Conservation (phyloP, 2,113 vertebrate species). For the Morone saxatilis region DNA sequence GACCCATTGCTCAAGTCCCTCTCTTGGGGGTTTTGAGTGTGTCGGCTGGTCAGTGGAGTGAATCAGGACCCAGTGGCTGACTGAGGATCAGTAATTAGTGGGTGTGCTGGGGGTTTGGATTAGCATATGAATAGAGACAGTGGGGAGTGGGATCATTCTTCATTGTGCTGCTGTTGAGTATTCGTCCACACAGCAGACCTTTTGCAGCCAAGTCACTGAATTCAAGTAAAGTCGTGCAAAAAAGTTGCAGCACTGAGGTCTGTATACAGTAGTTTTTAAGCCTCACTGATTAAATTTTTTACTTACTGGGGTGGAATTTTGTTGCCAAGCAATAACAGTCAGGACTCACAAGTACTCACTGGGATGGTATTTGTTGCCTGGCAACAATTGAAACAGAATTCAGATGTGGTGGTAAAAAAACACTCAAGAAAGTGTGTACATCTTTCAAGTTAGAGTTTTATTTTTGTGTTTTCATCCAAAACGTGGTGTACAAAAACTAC, state of each 20-base stretch:
- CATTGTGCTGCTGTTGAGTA: conserved; percentile 37
- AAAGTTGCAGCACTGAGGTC: conserved; percentile 36
- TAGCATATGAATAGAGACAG: conserved; percentile 75
- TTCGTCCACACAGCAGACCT: conserved; percentile 25
- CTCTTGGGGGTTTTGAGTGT: conserved; percentile 33
- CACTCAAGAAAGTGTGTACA: background rate
- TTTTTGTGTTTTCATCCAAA: background rate
- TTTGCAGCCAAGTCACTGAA: conserved; percentile 38
- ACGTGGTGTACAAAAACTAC: background rate
- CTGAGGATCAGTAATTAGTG: conserved; percentile 61
- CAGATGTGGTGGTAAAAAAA: conserved; percentile 8
- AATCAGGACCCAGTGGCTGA: conserved; percentile 43
- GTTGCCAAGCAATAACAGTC: conserved; percentile 56
- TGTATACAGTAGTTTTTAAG: conserved; percentile 32
- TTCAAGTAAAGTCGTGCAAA: conserved; percentile 37
- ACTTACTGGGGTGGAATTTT: conserved; percentile 37
- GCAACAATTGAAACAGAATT: conserved; percentile 47
- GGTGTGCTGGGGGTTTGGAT: conserved; percentile 56
- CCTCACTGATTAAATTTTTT: conserved; percentile 27
- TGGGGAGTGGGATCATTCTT: conserved; percentile 57
- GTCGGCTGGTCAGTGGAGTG: conserved; percentile 63
- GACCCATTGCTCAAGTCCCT: conserved; percentile 20
- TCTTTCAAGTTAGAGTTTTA: background rate
- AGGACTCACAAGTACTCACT: conserved; percentile 15
- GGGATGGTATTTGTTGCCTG: conserved; percentile 49